Percentiles rank a stretch among this genome's conserved stretches.
Evolutionary conservation across 2,888 invertebrate species (phyloP).

Genomic region (Acanthococcus lagerstroemiae): DNA sequence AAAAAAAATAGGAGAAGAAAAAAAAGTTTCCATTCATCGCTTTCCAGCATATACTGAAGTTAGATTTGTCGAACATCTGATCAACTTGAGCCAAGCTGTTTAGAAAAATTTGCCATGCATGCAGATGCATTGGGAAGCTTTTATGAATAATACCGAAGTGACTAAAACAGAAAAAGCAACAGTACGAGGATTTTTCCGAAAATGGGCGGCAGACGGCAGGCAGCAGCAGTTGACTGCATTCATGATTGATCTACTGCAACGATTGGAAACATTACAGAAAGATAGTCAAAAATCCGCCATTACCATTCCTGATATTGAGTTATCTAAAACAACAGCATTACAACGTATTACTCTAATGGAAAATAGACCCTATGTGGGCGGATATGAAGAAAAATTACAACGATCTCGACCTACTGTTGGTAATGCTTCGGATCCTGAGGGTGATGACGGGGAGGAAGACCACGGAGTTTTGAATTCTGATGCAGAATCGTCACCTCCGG

Average conservation of each 20-base stretch:
- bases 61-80: slow-evolving; percentile 28
- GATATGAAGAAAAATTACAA: background rate
- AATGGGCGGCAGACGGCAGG: background rate
- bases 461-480: too few species aligned
- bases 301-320: too few species aligned
- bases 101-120: slow-evolving; percentile 27
- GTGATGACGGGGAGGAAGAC: too few species aligned
- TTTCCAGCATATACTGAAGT: slow-evolving; percentile 26
- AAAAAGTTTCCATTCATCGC: slow-evolving; percentile 13
- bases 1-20: slow-evolving; percentile 10
- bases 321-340: too few species aligned
- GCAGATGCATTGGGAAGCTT: slow-evolving; percentile 9
- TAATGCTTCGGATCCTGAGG: background rate
- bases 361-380: too few species aligned
- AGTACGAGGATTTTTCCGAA: background rate
- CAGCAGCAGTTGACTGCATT: background rate
- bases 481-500: too few species aligned
- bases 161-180: slow-evolving; percentile 20
- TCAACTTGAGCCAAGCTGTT: slow-evolving; percentile 26
- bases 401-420: background rate
- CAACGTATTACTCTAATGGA: too few species aligned
- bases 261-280: too few species aligned
- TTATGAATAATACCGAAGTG: too few species aligned
- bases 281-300: too few species aligned
- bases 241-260: background rate